Base-by-base conservation (phyloP, 1,140 invertebrate genomes). In the Ips nitidus region DNA sequence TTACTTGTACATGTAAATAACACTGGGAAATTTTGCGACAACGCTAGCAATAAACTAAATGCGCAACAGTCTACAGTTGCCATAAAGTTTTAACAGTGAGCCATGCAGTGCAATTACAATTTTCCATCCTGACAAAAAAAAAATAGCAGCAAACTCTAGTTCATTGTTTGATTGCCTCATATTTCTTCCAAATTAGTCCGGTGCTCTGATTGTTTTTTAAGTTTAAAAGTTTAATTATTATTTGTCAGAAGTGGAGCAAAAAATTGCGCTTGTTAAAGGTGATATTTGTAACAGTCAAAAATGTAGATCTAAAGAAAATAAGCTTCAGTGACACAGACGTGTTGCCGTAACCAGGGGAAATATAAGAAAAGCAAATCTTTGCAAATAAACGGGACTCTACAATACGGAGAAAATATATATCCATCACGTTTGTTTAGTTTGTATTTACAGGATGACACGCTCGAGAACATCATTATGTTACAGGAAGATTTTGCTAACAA, bases 81-180 rank as follows among this genome's bases (percentile, higher is more conserved):
- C 38, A 56, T 56, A 56, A 56, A 56, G 22, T 56, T 56, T 56
- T 56, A 56, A 56, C 53, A 56, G 53, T 50, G 45, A 6, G 45
- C 45, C 22, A 50, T 50, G 45, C 45, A 50, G 45, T 37, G 53
- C 53, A 56, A 56, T 56, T 56, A 56, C 53, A 56, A 56, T 40
- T 38, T 22, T 56, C 53, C 53, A 56, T 56, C 53, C 38, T 50
- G 45, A 50, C 22, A 22, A 22, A 39, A 56, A 56, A 55, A 56
- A 56, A 56, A 56, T 38, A 36, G 22, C 53, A 37, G 38, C 53
- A 7, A 38, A 39, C 37, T 36, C n/a, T 37, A 37, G 22, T 37
- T 56, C 53, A 56, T 56, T 56, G 53, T 40, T 56, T 56, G 53
- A 38, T 56, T 56, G 53, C 38, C 53, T 56, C 53, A 39, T 56